Evolutionary conservation across 2,797 vertebrate species (phyloP).

Genomic region (Distichodus sexfasciatus): DNA sequence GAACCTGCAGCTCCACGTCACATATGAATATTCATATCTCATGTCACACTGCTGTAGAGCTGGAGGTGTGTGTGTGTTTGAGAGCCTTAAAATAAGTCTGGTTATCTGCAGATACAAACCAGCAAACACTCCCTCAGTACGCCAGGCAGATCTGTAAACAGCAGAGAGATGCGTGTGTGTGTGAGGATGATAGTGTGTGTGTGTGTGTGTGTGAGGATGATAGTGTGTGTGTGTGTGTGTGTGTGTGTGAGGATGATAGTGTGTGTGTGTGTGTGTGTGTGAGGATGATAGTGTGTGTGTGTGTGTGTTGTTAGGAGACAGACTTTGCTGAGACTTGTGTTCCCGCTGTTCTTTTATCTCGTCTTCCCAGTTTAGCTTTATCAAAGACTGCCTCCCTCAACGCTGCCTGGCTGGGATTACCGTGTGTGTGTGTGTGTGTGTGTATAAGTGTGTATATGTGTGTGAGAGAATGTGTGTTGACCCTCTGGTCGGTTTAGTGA

Average conservation of each 20-base stretch:
- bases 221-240: neutral
- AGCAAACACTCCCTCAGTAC: no score
- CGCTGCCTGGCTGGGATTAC: conserved; percentile 48
- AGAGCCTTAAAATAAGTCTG: no score
- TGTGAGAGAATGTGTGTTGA: conserved; percentile 16
- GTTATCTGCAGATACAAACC: no score
- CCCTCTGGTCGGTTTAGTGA: conserved; percentile 25
- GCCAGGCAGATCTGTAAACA: neutral
- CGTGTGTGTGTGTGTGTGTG: conserved; percentile 37
- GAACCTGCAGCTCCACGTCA: no score
- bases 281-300: no score
- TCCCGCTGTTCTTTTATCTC: conserved; percentile 33
- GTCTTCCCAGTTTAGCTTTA: conserved; percentile 27
- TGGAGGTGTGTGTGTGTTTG: no score
- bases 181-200: neutral
- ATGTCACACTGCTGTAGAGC: no score
- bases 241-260: no score
- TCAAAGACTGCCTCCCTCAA: conserved; percentile 7
- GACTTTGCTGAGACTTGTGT: neutral
- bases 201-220: neutral
- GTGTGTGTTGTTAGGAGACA: no score
- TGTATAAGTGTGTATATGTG: conserved; percentile 14
- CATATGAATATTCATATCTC: no score
- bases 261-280: neutral
- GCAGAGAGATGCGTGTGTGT: conserved; percentile 8